phyloP scores from a whole-genome alignment of 2,113 vertebrate species.

The Xiphophorus hellerii region DNA sequence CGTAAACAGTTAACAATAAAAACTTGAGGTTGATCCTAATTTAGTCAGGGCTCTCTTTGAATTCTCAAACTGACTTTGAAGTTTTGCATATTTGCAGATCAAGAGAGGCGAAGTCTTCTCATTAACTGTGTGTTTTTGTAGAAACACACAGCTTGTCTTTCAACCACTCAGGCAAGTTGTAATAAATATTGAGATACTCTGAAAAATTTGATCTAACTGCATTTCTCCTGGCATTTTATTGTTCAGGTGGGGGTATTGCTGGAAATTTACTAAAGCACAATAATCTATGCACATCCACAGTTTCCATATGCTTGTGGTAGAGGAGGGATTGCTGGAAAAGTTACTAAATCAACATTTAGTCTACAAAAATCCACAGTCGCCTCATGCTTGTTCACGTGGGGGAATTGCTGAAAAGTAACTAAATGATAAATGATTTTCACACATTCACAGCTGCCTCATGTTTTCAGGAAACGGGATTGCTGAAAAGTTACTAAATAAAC shows the following conservation, averaged over 20 bases:
- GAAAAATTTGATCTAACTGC: not conserved
- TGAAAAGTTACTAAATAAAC: no score
- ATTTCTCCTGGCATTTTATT: not conserved
- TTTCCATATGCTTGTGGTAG: not conserved
- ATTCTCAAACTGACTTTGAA: conserved; percentile 2
- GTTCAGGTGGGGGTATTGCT: not conserved
- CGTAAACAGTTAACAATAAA: not conserved
- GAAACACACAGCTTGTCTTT: not conserved
- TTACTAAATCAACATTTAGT: no score
- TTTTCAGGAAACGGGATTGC: no score
- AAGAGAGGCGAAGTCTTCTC: not conserved
- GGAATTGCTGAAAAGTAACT: not conserved
- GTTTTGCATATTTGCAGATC: not conserved
- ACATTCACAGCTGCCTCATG: no score
- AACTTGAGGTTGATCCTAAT: not conserved
- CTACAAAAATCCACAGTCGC: no score
- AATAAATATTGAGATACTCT: not conserved
- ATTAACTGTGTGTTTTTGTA: not conserved
- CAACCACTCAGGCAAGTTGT: no score
- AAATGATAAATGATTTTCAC: no score
- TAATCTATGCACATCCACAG: not conserved
- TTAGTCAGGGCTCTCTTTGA: not conserved
- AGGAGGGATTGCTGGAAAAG: not conserved
- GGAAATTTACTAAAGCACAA: not conserved
- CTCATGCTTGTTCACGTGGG: no score